Percentiles rank a stretch among this genome's conserved stretches.
Evolutionary conservation across 1,140 invertebrate genomes (phyloP).

Genomic region (Pogonomyrmex californicus): DNA sequence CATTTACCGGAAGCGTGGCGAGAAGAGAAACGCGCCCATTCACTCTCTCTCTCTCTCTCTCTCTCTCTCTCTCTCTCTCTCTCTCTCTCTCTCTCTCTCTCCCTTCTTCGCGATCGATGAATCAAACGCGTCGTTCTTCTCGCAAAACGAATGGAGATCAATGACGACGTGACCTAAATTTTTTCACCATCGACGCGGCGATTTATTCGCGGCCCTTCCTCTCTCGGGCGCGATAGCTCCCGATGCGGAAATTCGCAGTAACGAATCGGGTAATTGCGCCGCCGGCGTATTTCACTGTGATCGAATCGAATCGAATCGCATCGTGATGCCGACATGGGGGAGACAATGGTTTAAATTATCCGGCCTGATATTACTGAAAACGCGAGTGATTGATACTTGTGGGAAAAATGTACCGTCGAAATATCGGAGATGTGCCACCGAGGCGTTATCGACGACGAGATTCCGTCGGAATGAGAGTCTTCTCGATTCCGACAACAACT

Average conservation of each 20-base stretch:
- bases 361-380: background rate
- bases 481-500: background rate
- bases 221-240: constrained; percentile 18
- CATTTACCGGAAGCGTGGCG: constrained; percentile 69
- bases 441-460: background rate
- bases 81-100: background rate
- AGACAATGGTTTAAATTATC: constrained; percentile 39
- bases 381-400: background rate
- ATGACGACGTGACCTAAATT: constrained; percentile 61
- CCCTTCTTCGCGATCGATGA: constrained; percentile 64
- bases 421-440: background rate
- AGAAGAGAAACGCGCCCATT: background rate
- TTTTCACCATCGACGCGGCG: constrained; percentile 56
- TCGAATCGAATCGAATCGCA: constrained; percentile 36
- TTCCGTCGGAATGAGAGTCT: background rate
- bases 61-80: background rate
- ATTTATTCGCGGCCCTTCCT: constrained; percentile 49
- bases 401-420: background rate
- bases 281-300: constrained; percentile 54
- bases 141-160: constrained; percentile 62
- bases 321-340: background rate
- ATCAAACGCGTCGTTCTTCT: constrained; percentile 63
- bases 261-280: constrained; percentile 53
- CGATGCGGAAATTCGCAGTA: constrained; percentile 38
- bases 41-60: background rate